phyloP scores from a whole-genome alignment of 2,113 vertebrate species.

The Neoarius graeffei region DNA sequence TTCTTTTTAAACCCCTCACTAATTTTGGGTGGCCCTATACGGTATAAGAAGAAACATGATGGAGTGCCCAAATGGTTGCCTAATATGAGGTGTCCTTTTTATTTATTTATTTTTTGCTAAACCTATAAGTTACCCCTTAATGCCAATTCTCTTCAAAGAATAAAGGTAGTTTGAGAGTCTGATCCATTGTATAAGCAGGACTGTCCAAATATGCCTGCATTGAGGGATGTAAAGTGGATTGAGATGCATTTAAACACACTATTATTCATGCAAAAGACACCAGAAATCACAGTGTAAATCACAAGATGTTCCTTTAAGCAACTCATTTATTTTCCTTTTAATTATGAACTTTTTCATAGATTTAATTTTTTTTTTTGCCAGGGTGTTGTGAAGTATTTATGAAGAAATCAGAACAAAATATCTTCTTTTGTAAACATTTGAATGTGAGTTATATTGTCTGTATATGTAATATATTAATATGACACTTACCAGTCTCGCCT shows the following conservation, averaged over 20 bases:
- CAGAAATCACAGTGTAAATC: neutral
- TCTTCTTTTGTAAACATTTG: neutral
- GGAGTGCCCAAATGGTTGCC: neutral
- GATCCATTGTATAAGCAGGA: too few species aligned
- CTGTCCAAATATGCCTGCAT: too few species aligned
- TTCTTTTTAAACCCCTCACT: too few species aligned
- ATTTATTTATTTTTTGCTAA: neutral
- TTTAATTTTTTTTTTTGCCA: neutral
- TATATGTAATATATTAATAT: neutral
- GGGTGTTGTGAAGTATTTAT: neutral
- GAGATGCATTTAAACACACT: neutral
- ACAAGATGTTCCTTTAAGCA: neutral
- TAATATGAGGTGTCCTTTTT: neutral
- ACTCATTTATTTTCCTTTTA: neutral
- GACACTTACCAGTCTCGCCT: slow-evolving; percentile 84
- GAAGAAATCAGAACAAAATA: neutral
- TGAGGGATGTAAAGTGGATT: neutral
- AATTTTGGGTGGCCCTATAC: too few species aligned
- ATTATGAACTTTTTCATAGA: neutral
- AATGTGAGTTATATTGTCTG: neutral
- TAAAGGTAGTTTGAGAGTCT: too few species aligned
- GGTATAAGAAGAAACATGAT: neutral
- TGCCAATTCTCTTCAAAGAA: neutral
- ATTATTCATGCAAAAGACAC: neutral
- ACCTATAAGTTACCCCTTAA: neutral